Evolutionary conservation across 2,113 vertebrate species (phyloP).

Genomic region (Xyliphius kryptos): DNA sequence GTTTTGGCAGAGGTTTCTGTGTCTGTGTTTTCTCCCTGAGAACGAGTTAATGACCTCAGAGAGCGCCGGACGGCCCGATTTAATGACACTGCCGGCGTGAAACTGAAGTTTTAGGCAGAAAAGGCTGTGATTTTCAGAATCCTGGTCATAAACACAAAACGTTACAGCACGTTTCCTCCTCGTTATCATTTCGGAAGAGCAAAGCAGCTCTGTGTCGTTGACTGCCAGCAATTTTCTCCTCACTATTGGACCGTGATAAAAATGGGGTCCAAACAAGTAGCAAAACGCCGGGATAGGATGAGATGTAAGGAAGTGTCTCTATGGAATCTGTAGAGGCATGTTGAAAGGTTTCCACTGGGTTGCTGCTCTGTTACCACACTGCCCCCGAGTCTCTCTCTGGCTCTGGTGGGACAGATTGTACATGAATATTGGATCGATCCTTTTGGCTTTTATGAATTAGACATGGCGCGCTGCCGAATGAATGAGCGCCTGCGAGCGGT

Average conservation of each 20-base stretch:
- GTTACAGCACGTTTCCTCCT: too few relatives aligned
- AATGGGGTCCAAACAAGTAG: constrained; percentile 1
- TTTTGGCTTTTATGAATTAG: constrained; percentile 77
- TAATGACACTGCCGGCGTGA: constrained; percentile 11
- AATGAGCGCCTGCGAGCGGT: constrained; percentile 52
- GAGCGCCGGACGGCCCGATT: constrained; percentile 5
- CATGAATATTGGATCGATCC: constrained; percentile 72
- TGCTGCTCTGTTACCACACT: constrained; percentile 51
- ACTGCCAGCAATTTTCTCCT: constrained; percentile 10
- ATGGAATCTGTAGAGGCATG: constrained; percentile 45
- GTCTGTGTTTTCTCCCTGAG: constrained; percentile 10
- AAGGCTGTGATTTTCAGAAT: too few relatives aligned
- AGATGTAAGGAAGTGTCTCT: not conserved
- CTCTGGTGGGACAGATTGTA: constrained; percentile 71
- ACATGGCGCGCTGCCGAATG: constrained; percentile 55
- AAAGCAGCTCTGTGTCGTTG: too few relatives aligned
- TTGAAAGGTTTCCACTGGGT: constrained; percentile 54
- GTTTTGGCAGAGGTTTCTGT: not conserved
- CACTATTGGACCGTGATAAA: not conserved
- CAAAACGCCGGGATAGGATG: not conserved
- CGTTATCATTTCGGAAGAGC: too few relatives aligned
- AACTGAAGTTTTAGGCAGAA: too few relatives aligned
- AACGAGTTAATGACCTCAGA: constrained; percentile 12
- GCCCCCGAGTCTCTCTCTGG: constrained; percentile 62
- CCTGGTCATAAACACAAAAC: too few relatives aligned